Conservation (phyloP, 1,140 invertebrate genomes). For the Drosophila busckii region DNA sequence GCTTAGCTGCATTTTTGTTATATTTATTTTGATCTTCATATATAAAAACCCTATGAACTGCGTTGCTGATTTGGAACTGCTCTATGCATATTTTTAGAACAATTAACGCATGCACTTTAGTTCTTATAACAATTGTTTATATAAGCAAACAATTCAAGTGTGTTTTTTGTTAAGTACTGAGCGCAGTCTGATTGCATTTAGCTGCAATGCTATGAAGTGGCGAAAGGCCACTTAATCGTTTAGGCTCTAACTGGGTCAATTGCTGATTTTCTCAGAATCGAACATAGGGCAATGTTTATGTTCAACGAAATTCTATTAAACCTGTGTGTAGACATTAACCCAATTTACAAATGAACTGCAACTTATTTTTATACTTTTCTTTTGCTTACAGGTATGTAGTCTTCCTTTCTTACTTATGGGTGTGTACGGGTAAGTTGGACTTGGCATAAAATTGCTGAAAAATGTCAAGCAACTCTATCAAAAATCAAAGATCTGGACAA, state of each 20-base stretch:
- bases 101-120: too few relatives aligned
- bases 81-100: too few relatives aligned
- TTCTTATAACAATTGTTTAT: conserved; percentile 26
- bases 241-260: conserved; percentile 65
- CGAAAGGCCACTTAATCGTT: conserved; percentile 57
- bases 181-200: conserved; percentile 35
- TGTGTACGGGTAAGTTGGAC: too few relatives aligned
- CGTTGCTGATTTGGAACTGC: too few relatives aligned
- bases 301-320: conserved; percentile 27
- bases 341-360: too few relatives aligned
- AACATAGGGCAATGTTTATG: conserved; percentile 56
- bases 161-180: conserved; percentile 32
- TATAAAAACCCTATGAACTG: too few relatives aligned
- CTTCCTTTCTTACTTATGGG: too few relatives aligned
- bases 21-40: too few relatives aligned
- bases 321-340: too few relatives aligned
- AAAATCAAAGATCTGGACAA: conserved; percentile 39
- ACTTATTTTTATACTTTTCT: too few relatives aligned
- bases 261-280: conserved; percentile 26
- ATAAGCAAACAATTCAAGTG: conserved; percentile 26
- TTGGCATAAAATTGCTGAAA: too few relatives aligned
- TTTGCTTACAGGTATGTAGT: too few relatives aligned
- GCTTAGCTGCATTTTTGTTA: conserved; percentile 2
- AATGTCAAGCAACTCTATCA: conserved; percentile 51
- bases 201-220: conserved; percentile 29